Evolutionary conservation across 1,140 invertebrate species (phyloP).

Genomic region (Asobara japonica): DNA sequence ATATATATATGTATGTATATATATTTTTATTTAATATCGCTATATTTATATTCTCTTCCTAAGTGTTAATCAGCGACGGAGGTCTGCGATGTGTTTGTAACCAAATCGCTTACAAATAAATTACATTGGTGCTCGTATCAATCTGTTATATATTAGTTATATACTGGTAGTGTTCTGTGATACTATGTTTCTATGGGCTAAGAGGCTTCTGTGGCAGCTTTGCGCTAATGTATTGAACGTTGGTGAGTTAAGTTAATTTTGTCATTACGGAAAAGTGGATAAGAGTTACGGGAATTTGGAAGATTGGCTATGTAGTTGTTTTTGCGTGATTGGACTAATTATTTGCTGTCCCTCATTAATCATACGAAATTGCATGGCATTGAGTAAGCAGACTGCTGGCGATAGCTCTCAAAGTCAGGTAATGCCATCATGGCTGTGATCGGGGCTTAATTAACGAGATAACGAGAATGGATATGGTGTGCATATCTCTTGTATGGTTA

Average conservation of each 20-base stretch:
- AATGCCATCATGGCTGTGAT: slow-evolving; percentile 18
- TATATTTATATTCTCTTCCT: too few species aligned
- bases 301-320: neutral
- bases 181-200: slow-evolving; percentile 42
- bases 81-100: too few species aligned
- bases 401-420: slow-evolving; percentile 1
- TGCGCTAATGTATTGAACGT: slow-evolving; percentile 45
- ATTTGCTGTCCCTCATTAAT: neutral
- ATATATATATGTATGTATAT: too few species aligned
- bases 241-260: slow-evolving; percentile 45
- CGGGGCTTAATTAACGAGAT: slow-evolving; percentile 29
- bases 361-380: neutral
- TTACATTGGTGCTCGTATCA: too few species aligned
- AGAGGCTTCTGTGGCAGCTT: slow-evolving; percentile 46
- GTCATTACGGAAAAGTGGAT: neutral
- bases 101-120: too few species aligned
- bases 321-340: neutral
- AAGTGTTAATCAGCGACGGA: too few species aligned
- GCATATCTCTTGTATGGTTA: neutral
- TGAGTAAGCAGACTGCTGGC: neutral
- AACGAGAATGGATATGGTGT: slow-evolving; percentile 8
- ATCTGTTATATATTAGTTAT: neutral
- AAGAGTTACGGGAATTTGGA: neutral
- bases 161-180: neutral
- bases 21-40: too few species aligned